Evolutionary conservation across 2,113 vertebrate genomes (phyloP), one percentile per base, ranked within the genome.

Genomic region (Podarcis raffonei): DNA sequence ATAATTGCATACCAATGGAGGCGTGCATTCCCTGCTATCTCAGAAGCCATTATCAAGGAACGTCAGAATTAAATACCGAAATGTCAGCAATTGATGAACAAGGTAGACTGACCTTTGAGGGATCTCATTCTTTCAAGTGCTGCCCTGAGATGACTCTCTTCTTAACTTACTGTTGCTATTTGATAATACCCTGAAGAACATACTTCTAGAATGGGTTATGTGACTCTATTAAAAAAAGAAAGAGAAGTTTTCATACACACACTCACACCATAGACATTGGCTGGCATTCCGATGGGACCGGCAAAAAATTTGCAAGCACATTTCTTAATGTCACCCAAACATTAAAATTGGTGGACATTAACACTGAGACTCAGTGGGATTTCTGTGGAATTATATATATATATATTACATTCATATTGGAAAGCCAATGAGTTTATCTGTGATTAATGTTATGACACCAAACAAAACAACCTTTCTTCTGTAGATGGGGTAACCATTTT

Each of bases 31-130:
- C 92, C 95, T 48, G 97, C 98, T 98, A 98, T 98, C 98, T 98
- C 94, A 88, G 93, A 95, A 97, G 97, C 98, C 97, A 98, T 98
- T 98, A 98, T 98, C 98, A 97, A n/a, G 96, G 97, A 93, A 97
- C 87, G 97, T 98, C 97, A 97, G 97, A 98, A 98, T 98, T 95
- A 98, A 98, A 98, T 96, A 98, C 98, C 98, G 98, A 99, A 99
- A 99, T 98, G 98, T 98, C 98, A 99, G 97, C 98, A 97, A 98
- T 97, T 98, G 98, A 98, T 95, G 95, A 98, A 95, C 97, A 97
- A 98, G 98, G 98, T 97, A 97, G 96, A 96, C 94, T 98, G 98
- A 98, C 98, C 98, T 99, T 99, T 98, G 97, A 96, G 97, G 96
- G 96, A 96, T 97, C 97, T 96, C 96, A 93, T 95, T 96, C 96